These are phyloP conservation scores for Sebastes diploproa DNA, from an alignment of 2,797 vertebrate genomes.

Conservation along the genomic window DNA sequence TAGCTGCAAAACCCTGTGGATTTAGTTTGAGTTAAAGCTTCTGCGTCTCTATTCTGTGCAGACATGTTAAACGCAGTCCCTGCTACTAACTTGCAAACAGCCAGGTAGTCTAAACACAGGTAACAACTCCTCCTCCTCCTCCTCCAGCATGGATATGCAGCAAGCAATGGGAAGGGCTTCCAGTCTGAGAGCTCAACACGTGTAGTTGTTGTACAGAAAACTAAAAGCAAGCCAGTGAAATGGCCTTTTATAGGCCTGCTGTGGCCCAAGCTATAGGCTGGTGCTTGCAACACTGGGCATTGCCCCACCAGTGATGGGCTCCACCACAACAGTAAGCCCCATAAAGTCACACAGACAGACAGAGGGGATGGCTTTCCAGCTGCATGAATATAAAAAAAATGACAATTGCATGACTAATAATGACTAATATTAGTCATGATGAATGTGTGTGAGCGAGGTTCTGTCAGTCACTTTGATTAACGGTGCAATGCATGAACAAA, in stretches of 20 bases:
- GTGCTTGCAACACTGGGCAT: slow-evolving; percentile 58
- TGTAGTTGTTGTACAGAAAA: slow-evolving; percentile 79
- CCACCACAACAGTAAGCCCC: slow-evolving; percentile 72
- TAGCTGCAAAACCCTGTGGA: slow-evolving; percentile 6
- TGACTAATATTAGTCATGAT: slow-evolving; percentile 62
- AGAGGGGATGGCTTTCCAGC: slow-evolving; percentile 55
- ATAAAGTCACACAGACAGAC: slow-evolving; percentile 54
- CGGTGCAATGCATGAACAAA: slow-evolving; percentile 27
- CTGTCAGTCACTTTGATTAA: slow-evolving; percentile 49
- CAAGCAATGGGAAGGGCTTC: slow-evolving; percentile 76
- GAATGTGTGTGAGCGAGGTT: slow-evolving; percentile 14
- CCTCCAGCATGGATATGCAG: slow-evolving; percentile 61
- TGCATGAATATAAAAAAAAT: slow-evolving; percentile 42
- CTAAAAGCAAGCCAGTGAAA: slow-evolving; percentile 47
- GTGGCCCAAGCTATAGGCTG: slow-evolving; percentile 42
- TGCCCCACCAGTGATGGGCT: slow-evolving; percentile 56
- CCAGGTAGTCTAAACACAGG: slow-evolving; percentile 81
- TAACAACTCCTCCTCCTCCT: slow-evolving; percentile 79
- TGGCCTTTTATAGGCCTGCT: slow-evolving; percentile 75
- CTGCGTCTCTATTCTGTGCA: slow-evolving; percentile 37
- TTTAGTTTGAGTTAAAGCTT: slow-evolving; percentile 15
- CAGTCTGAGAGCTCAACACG: slow-evolving; percentile 68
- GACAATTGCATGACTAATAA: slow-evolving; percentile 62
- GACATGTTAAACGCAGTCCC: slow-evolving; percentile 72
- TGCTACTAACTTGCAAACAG: slow-evolving; percentile 50